Percentiles rank a stretch among this genome's conserved stretches.
phyloP scores from a whole-genome alignment of 2,797 vertebrate species.

The Acipenser ruthenus region DNA sequence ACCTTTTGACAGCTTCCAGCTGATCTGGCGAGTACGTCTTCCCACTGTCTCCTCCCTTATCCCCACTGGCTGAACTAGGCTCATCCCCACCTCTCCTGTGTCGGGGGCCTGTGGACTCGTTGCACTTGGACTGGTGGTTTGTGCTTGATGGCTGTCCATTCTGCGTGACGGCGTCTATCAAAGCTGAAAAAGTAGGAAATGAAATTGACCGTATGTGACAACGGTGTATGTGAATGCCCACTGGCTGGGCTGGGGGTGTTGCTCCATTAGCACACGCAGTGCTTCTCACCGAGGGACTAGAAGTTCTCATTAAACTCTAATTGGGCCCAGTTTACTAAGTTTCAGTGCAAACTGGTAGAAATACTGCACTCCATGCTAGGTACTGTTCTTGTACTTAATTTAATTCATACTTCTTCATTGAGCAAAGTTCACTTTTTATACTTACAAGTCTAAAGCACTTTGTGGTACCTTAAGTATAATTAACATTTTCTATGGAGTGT shows the following conservation, averaged over 20 bases:
- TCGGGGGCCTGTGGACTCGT: slow-evolving; percentile 45
- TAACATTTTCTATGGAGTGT: too few species aligned
- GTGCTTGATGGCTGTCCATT: slow-evolving; percentile 54
- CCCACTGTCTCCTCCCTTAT: slow-evolving; percentile 60
- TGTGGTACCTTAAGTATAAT: too few species aligned
- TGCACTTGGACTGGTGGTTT: slow-evolving; percentile 41
- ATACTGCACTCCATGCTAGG: too few species aligned
- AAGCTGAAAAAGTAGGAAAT: slow-evolving; percentile 42
- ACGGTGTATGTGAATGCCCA: slow-evolving; percentile 5
- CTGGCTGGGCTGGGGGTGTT: slow-evolving; percentile 1
- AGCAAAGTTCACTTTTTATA: too few species aligned
- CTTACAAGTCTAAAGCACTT: too few species aligned
- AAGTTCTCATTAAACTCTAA: too few species aligned
- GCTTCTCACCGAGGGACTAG: too few species aligned
- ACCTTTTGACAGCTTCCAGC: slow-evolving; percentile 82
- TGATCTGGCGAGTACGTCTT: slow-evolving; percentile 81
- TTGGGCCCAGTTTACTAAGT: too few species aligned
- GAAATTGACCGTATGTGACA: neutral
- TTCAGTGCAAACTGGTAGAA: too few species aligned
- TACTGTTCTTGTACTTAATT: too few species aligned
- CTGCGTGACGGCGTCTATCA: slow-evolving; percentile 71
- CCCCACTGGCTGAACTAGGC: slow-evolving; percentile 48
- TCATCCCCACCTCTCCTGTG: slow-evolving; percentile 46
- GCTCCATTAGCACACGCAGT: too few species aligned
- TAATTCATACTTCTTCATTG: too few species aligned